Evolutionary conservation across 2,113 vertebrate genomes (phyloP).

Genomic region (Percopsis transmontana): DNA sequence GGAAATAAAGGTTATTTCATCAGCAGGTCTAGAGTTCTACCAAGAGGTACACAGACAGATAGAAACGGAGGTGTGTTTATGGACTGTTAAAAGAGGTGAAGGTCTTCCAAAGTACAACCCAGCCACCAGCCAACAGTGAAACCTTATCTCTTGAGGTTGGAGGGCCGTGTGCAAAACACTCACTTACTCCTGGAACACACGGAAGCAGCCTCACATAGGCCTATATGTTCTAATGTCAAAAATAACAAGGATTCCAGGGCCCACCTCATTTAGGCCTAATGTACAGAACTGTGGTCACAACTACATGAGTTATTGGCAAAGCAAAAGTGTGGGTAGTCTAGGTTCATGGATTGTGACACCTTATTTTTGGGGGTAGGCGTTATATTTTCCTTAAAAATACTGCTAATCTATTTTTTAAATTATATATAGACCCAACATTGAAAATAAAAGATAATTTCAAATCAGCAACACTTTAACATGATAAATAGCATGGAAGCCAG

Average conservation of each 20-base stretch:
- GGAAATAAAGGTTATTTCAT: background rate
- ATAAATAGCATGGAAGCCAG: background rate
- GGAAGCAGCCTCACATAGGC: slow-evolving; percentile 1
- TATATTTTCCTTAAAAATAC: slow-evolving; percentile 21
- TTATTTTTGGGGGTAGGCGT: background rate
- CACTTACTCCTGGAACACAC: slow-evolving; percentile 16
- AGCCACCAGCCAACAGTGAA: slow-evolving; percentile 49
- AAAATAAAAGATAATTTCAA: slow-evolving; percentile 4
- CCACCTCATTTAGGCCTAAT: background rate
- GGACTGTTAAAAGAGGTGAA: slow-evolving; percentile 52
- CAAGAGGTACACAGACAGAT: slow-evolving; percentile 25
- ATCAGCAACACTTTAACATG: background rate
- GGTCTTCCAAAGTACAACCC: slow-evolving; percentile 64
- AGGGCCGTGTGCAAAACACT: slow-evolving; percentile 43
- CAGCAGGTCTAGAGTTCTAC: background rate
- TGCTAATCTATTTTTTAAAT: no score
- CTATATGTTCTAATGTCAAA: background rate
- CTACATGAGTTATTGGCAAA: background rate
- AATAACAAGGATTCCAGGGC: background rate
- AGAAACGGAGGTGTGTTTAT: slow-evolving; percentile 39
- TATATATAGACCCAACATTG: background rate
- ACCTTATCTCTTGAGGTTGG: slow-evolving; percentile 69
- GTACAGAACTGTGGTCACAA: background rate
- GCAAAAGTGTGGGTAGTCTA: no score
- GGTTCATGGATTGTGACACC: no score